Conservation (phyloP, 2,113 vertebrate species). For the Oxyura jamaicensis region DNA sequence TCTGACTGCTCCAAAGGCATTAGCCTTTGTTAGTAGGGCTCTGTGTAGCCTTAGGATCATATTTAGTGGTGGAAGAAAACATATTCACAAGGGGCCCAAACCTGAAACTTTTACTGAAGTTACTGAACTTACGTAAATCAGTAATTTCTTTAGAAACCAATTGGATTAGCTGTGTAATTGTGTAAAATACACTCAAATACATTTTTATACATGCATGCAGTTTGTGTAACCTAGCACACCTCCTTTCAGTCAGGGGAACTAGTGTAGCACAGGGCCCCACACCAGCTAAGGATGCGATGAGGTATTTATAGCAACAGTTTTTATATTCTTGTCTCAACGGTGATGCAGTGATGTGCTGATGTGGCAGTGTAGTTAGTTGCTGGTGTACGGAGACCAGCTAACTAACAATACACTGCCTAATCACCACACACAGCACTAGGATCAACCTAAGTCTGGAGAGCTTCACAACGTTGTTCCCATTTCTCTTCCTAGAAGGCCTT, state of each 20-base stretch:
- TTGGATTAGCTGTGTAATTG: background rate
- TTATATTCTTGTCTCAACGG: background rate
- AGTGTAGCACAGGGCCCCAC: background rate
- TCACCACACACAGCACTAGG: slow-evolving; percentile 53
- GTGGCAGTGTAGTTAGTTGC: slow-evolving; percentile 73
- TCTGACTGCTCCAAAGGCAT: background rate
- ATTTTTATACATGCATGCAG: background rate
- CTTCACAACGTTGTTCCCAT: background rate
- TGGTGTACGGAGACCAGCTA: slow-evolving; percentile 72
- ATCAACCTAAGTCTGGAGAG: background rate
- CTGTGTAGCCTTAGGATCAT: background rate
- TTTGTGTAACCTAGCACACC: background rate
- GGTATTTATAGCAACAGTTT: background rate
- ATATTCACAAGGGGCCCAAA: background rate
- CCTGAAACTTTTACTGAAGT: background rate
- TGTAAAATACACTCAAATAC: background rate
- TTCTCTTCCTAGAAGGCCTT: background rate
- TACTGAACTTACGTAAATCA: background rate
- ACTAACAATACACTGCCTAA: slow-evolving; percentile 86
- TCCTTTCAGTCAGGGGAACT: background rate
- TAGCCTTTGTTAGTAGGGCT: too few relatives aligned
- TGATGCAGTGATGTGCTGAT: slow-evolving; percentile 51
- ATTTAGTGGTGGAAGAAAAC: background rate
- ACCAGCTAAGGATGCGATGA: background rate
- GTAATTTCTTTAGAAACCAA: background rate